phyloP scores from a whole-genome alignment of 2,113 vertebrate species.

The Origma solitaria region DNA sequence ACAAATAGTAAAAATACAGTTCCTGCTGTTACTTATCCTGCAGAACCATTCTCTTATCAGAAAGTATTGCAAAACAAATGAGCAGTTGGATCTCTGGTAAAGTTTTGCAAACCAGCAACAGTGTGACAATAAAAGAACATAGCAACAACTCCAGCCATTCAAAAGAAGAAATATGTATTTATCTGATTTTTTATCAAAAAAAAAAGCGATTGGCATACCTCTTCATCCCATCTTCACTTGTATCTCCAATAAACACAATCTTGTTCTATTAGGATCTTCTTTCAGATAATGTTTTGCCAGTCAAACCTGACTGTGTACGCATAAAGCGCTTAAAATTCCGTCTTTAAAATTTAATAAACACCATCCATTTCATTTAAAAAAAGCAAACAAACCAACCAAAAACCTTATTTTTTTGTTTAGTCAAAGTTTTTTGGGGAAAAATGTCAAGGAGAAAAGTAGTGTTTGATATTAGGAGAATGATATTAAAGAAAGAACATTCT shows the following conservation, averaged over 20 bases:
- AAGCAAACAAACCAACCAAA: not conserved
- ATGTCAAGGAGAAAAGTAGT: not conserved
- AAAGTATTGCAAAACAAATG: slow-evolving; percentile 46
- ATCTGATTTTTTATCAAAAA: not conserved
- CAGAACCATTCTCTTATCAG: slow-evolving; percentile 50
- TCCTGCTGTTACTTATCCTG: slow-evolving; percentile 38
- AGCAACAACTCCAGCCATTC: not conserved
- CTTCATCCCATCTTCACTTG: not conserved
- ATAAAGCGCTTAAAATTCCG: not conserved
- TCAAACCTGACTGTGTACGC: not conserved
- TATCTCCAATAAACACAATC: not conserved
- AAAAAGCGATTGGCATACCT: not conserved
- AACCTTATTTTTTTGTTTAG: not conserved
- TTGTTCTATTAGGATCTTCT: not conserved
- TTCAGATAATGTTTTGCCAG: not conserved
- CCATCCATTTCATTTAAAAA: not conserved
- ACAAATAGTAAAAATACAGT: slow-evolving; percentile 64
- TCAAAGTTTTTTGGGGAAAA: not conserved
- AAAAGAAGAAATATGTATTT: not conserved
- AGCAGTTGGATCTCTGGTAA: not conserved
- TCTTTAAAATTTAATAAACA: not conserved
- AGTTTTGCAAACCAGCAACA: slow-evolving; percentile 32
- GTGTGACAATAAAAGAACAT: not conserved
- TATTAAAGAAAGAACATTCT: not conserved
- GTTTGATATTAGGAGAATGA: not conserved